phyloP scores from a whole-genome alignment of 2,888 invertebrate species.

The Melanophora roralis region DNA sequence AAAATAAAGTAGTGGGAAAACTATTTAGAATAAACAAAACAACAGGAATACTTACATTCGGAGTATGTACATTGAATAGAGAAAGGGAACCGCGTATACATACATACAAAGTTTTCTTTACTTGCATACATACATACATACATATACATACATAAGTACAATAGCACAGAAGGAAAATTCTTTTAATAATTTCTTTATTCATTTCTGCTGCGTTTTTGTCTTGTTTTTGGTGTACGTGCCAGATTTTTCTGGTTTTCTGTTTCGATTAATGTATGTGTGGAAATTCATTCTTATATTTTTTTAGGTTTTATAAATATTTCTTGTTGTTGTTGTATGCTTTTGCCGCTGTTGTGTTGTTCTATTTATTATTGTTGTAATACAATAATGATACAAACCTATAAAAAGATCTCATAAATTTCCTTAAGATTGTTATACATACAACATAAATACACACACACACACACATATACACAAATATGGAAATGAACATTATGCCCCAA shows the following conservation, averaged over 20 bases:
- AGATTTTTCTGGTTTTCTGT: conserved; percentile 35
- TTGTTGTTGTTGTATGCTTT: background rate
- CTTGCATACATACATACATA: background rate
- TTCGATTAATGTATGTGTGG: background rate
- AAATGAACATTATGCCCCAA: too few species aligned
- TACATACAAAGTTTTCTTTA: too few species aligned
- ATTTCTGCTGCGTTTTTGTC: background rate
- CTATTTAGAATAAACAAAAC: conserved; percentile 22
- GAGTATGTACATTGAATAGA: conserved; percentile 4
- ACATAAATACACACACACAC: background rate
- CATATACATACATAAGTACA: background rate
- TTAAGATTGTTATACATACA: conserved; percentile 31
- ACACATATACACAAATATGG: too few species aligned
- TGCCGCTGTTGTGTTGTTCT: conserved; percentile 29
- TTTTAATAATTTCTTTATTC: conserved; percentile 33
- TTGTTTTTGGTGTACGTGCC: conserved; percentile 47
- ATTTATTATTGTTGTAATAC: conserved; percentile 35
- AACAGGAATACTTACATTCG: background rate
- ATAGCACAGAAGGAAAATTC: conserved; percentile 22
- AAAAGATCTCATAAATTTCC: conserved; percentile 49
- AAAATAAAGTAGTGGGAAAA: conserved; percentile 51
- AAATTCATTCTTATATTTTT: conserved; percentile 44
- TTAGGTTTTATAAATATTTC: conserved; percentile 8
- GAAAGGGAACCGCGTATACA: conserved; percentile 25
- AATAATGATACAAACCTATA: conserved; percentile 34